phyloP scores from a whole-genome alignment of 2,113 vertebrate genomes.

The Ciconia maguari region DNA sequence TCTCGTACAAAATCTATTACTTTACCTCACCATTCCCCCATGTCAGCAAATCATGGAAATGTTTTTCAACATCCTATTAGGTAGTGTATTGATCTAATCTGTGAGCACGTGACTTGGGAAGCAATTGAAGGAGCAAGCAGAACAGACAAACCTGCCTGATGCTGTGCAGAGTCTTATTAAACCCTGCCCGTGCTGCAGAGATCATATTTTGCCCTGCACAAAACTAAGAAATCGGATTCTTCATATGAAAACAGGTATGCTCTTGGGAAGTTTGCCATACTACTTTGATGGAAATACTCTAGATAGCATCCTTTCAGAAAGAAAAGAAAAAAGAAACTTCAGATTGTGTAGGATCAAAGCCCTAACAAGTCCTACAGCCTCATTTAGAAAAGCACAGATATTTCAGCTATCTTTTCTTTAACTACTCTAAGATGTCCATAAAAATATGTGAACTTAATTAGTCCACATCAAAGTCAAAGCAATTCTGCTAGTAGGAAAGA shows the following conservation, averaged over 20 bases:
- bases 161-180: not conserved
- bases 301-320: not conserved
- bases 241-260: not conserved
- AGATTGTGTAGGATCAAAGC: not conserved
- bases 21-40: slow-evolving; percentile 22
- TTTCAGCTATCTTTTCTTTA: not conserved
- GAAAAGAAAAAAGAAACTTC: not conserved
- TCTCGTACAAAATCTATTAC: slow-evolving; percentile 56
- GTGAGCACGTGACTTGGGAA: slow-evolving; percentile 14
- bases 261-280: not conserved
- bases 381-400: slow-evolving; percentile 8
- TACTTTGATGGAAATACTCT: not conserved
- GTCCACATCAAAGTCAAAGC: slow-evolving; percentile 37
- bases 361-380: not conserved
- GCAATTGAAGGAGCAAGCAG: slow-evolving; percentile 1
- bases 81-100: slow-evolving; percentile 58
- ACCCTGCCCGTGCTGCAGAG: not conserved
- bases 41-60: slow-evolving; percentile 63
- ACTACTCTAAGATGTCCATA: not conserved
- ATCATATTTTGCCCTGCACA: not conserved
- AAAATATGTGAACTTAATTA: slow-evolving; percentile 41
- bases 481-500: not conserved
- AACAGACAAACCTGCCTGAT: not conserved
- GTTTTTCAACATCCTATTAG: slow-evolving; percentile 66
- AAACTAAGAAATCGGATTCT: not conserved